Evolutionary conservation across 2,797 vertebrate species (phyloP), one percentile per base, ranked within the genome.

Genomic region (Melanotaenia pygmaea): DNA sequence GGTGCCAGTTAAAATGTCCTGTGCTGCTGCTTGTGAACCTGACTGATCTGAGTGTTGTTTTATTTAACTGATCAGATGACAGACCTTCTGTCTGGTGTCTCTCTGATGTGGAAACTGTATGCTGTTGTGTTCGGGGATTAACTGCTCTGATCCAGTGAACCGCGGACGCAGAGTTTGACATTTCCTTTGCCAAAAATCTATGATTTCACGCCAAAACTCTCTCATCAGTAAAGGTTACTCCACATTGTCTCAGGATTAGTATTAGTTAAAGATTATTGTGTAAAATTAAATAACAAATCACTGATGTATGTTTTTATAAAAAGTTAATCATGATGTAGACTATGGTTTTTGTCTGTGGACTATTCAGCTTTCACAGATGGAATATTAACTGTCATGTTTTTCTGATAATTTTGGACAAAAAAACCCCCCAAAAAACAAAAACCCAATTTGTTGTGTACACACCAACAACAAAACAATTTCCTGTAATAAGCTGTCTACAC

Each of bases 61-160:
- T 77, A 75, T 82, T 74, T 0, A 81, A n/a, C 26, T 28, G 65
- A 65, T 53, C 67, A 70, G 54, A 38, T 64, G 18, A 58, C 66
- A 60, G 18, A 67, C 40, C 64, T 64, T 67, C 9, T 53, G 45
- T 59, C 35, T 18, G 70, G 35, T 35, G 64, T 38, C 32, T 45
- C 1, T 40, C 22, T 30, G 51, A 30, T 50, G 50, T 74, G 18
- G 67, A 74, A 51, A 56, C 72, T 35, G 58, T 57, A 0, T 79
- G 35, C 66, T 67, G 22, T 43, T 64, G 10, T 53, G 40, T 20
- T 26, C 28, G 10, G 74, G 84, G 82, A 86, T 86, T 78, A 84
- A 57, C 65, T 79, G 81, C 56, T 67, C 59, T 35, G 64, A 79
- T 80, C n/a, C 34, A 50, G 66, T 67, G 1, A 5, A 59, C n/a